Evolutionary conservation across 1,140 invertebrate species (phyloP).

Genomic region (Chrysomallon squamiferum): DNA sequence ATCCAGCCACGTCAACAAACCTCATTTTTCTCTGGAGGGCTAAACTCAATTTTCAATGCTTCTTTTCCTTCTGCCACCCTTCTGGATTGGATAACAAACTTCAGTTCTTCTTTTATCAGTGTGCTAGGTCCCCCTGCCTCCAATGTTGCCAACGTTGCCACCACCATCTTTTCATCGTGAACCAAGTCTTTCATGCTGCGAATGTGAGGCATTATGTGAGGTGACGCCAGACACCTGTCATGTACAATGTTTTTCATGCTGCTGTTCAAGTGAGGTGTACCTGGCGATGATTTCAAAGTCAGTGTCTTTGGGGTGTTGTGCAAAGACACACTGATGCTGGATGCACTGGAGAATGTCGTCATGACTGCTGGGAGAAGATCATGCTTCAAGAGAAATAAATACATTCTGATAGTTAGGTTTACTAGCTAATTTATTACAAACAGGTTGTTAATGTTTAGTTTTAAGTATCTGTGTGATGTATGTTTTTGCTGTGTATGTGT

Average conservation of each 20-base stretch:
- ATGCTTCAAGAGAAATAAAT: constrained; percentile 1
- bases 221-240: background rate
- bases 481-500: no score
- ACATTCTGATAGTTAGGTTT: background rate
- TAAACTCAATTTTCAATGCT: constrained; percentile 49
- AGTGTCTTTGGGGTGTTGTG: background rate
- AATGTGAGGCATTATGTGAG: background rate
- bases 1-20: no score
- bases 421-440: no score
- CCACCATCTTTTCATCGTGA: constrained; percentile 35
- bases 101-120: constrained; percentile 90
- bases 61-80: constrained; percentile 67
- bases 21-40: constrained; percentile 33
- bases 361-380: background rate
- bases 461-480: no score
- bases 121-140: constrained; percentile 80
- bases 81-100: constrained; percentile 87
- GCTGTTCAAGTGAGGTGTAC: background rate
- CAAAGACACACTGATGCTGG: background rate
- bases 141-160: constrained; percentile 33
- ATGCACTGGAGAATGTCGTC: background rate
- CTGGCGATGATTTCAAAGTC: background rate
- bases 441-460: no score
- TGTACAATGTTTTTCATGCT: background rate
- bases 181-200: constrained; percentile 19